Evolutionary conservation across 2,797 vertebrate species (phyloP).

Genomic region (Protosalanx chinensis): DNA sequence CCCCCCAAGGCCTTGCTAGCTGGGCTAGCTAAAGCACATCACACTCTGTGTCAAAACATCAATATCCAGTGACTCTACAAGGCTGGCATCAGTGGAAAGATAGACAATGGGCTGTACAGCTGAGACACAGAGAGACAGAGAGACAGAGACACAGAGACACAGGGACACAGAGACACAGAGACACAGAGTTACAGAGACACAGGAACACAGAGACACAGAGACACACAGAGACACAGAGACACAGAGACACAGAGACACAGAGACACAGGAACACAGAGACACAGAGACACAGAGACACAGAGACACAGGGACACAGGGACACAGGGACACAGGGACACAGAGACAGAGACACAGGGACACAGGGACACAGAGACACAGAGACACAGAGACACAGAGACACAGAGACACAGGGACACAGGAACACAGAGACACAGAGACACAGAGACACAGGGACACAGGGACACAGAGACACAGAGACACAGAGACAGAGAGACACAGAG

Average conservation of each 20-base stretch:
- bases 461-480: conserved; percentile 15
- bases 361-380: conserved; percentile 9
- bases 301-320: too few relatives aligned
- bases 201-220: conserved; percentile 10
- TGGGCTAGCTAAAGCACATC: background rate
- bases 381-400: conserved; percentile 15
- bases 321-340: conserved; percentile 11
- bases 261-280: too few relatives aligned
- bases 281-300: conserved; percentile 14
- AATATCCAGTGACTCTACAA: conserved; percentile 5
- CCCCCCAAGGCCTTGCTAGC: background rate
- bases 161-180: conserved; percentile 12
- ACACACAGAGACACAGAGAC: conserved; percentile 16
- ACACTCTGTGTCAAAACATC: background rate
- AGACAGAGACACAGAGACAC: conserved; percentile 14
- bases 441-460: too few relatives aligned
- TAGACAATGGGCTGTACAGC: background rate
- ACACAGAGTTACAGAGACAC: too few relatives aligned
- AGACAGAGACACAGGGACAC: conserved; percentile 13
- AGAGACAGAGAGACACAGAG: conserved; percentile 13
- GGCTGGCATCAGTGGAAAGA: background rate
- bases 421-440: conserved; percentile 15
- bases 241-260: conserved; percentile 12
- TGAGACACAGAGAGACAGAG: conserved; percentile 14
- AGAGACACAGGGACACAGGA: too few relatives aligned